Percentiles rank a stretch among this genome's conserved stretches.
Evolutionary conservation across 2,888 invertebrate genomes (phyloP).

Genomic region (Chloroclystis v-ata): DNA sequence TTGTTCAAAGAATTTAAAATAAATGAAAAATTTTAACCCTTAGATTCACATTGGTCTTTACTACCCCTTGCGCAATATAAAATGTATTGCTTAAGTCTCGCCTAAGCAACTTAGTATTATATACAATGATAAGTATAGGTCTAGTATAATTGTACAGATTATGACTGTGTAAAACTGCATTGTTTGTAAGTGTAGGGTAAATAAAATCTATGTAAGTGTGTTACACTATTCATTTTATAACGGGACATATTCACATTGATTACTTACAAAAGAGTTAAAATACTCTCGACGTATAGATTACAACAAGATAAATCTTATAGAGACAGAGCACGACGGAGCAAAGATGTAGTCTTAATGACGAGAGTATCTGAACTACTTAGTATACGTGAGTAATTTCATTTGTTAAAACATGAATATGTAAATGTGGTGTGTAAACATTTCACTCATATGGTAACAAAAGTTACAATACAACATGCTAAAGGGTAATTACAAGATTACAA

Average conservation of each 20-base stretch:
- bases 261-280: too few relatives aligned
- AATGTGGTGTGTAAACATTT: too few relatives aligned
- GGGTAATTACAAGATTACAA: conserved; percentile 33
- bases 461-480: conserved; percentile 14
- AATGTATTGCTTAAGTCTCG: neutral
- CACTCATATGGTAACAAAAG: conserved; percentile 21
- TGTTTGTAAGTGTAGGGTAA: neutral
- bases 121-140: neutral
- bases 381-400: too few relatives aligned
- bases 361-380: too few relatives aligned
- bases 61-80: neutral
- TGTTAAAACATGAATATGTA: too few relatives aligned
- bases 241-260: too few relatives aligned
- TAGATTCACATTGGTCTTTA: neutral
- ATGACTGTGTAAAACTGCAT: conserved; percentile 6
- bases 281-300: too few relatives aligned
- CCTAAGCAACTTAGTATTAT: conserved; percentile 1
- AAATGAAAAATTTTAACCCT: neutral
- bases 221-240: too few relatives aligned
- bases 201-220: neutral
- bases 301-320: too few relatives aligned
- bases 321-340: too few relatives aligned
- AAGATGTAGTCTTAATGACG: too few relatives aligned
- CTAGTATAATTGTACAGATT: conserved; percentile 7
- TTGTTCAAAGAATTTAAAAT: too few relatives aligned